Percentiles rank a stretch among this genome's conserved stretches.
Conservation (phyloP, 2,888 invertebrate species). For the Tenthredo distinguenda region DNA sequence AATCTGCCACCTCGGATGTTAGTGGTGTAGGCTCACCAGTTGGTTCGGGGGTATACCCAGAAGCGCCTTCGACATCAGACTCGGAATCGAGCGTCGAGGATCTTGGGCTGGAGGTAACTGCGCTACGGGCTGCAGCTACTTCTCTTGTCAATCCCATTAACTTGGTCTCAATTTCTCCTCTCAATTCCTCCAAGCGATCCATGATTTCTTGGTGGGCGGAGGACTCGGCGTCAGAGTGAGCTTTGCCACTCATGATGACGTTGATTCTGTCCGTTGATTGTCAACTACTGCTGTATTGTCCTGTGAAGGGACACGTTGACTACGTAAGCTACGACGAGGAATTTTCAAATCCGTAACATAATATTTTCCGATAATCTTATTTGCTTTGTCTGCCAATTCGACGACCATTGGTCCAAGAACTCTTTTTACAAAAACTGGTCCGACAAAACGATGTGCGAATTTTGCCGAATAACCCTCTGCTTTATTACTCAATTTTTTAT, state of each 20-base stretch:
- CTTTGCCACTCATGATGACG: not conserved
- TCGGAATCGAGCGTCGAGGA: no score
- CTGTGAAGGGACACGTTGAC: slow-evolving; percentile 1
- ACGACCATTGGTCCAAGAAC: slow-evolving; percentile 53
- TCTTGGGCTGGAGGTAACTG: no score
- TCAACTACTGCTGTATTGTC: not conserved
- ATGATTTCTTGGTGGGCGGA: not conserved
- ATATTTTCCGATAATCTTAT: slow-evolving; percentile 54
- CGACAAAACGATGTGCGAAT: slow-evolving; percentile 53
- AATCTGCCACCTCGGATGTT: no score
- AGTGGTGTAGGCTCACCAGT: no score
- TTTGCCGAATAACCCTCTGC: slow-evolving; percentile 55
- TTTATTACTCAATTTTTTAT: slow-evolving; percentile 56
- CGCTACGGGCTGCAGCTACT: not conserved
- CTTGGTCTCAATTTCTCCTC: not conserved
- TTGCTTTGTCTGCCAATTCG: slow-evolving; percentile 39
- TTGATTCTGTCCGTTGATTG: no score
- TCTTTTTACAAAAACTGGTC: slow-evolving; percentile 51
- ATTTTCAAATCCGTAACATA: slow-evolving; percentile 54
- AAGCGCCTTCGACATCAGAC: no score
- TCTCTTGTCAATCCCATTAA: not conserved
- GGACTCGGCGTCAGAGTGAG: not conserved
- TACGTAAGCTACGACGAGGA: slow-evolving; percentile 53
- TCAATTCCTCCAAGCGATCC: not conserved
- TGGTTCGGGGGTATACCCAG: no score